phyloP scores from a whole-genome alignment of 2,113 vertebrate species.

The Scortum barcoo region DNA sequence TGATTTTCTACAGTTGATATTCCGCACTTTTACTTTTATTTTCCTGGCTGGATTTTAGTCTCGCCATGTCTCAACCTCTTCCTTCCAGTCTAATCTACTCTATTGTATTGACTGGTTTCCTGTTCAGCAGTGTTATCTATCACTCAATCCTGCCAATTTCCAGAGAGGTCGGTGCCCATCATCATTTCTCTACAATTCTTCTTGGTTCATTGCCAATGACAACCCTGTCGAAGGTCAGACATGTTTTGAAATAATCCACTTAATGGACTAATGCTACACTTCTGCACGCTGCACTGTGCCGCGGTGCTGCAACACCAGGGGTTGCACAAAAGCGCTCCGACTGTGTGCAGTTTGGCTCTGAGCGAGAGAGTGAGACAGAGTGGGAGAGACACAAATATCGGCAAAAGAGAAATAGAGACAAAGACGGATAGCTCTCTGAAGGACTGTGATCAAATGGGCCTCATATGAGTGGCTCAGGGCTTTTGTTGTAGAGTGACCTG shows the following conservation, averaged over 20 bases:
- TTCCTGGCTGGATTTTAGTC: conserved; percentile 32
- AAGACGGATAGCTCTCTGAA: conserved; percentile 66
- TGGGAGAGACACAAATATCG: conserved; percentile 44
- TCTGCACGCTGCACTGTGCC: conserved; percentile 44
- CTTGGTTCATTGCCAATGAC: conserved; percentile 62
- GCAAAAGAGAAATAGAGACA: conserved; percentile 57
- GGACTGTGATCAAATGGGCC: conserved; percentile 72
- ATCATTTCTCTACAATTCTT: conserved; percentile 46
- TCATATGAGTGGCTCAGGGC: conserved; percentile 60
- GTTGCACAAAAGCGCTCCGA: conserved; percentile 60
- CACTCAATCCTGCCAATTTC: conserved; percentile 57
- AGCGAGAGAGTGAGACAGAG: conserved; percentile 46
- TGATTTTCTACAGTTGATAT: conserved; percentile 10
- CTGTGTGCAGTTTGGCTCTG: conserved; percentile 51
- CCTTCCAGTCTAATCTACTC: conserved; percentile 11
- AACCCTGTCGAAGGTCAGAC: conserved; percentile 64
- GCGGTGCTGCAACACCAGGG: conserved; percentile 54
- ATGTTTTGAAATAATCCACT: conserved; percentile 70
- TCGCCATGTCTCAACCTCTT: conserved; percentile 20
- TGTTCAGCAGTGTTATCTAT: conserved; percentile 42
- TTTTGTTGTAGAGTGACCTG: conserved; percentile 76
- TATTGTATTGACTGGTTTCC: conserved; percentile 45
- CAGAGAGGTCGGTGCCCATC: conserved; percentile 39
- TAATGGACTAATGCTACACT: conserved; percentile 66
- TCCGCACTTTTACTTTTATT: conserved; percentile 28